Evolutionary conservation across 2,113 vertebrate species (phyloP), one percentile per base, ranked within the genome.

Genomic region (Mormoops blainvillei): DNA sequence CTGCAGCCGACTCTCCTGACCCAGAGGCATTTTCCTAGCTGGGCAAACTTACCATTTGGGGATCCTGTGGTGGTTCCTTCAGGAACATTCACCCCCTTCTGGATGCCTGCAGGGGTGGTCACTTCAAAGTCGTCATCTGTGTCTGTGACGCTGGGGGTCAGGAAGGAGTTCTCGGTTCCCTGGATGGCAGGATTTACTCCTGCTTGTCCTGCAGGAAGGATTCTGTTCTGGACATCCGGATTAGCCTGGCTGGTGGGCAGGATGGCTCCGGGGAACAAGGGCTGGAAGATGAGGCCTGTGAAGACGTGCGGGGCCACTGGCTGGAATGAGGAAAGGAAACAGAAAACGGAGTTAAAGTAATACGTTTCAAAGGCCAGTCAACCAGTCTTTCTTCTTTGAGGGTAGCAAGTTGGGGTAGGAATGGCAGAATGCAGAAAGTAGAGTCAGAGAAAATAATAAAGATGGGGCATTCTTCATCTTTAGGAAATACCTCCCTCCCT

Each of bases 211-310:
- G 84, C 76, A 84, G 94, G 80, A 71, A 94, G 70, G 38, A 73
- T 7, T 31, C n/a, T 93, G 0, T 82, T 92, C 10, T 61, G 78
- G 4, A 50, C 9, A 3, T 86, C 97, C 24, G 74, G 93, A 19
- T 38, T 63, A 36, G 48, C 38, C 45, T 94, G 87, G 80, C 41
- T 7, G 43, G 65, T 43, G 48, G 96, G 85, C 45, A 90, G 84
- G 31, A 83, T 54, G 70, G 28, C 31, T 81, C 96, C 96, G 1
- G 63, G 33, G n/a, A 84, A 2, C 45, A 97, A 61, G 24, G 96
- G 86, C 26, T 97, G 97, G 70, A 98, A 56, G 89, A 98, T 5
- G 31, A 87, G 58, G 41, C 87, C 91, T 22, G 90, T 20, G 76
- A 98, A 78, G 33, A 97, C 82, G 56, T 95, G 87, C 12, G 95